Conservation (phyloP, 2,113 vertebrate species). For the Gopherus flavomarginatus region DNA sequence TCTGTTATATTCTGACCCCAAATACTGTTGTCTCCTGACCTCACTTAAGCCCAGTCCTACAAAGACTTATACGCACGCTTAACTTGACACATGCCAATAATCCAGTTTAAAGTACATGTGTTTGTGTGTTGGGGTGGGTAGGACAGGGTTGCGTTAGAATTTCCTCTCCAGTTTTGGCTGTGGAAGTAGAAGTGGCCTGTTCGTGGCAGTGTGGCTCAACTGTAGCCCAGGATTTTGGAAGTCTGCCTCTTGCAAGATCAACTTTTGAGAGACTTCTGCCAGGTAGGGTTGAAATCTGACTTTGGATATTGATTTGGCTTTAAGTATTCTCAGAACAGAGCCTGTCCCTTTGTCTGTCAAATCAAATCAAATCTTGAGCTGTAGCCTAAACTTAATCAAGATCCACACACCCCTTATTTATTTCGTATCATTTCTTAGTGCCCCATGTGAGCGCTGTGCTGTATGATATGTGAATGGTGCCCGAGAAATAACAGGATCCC, state of each 20-base stretch:
- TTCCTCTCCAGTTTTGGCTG: neutral
- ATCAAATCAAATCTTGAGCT: neutral
- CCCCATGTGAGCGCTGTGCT: neutral
- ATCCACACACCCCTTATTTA: neutral
- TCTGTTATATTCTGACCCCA: neutral
- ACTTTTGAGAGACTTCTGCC: neutral
- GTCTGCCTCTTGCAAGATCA: neutral
- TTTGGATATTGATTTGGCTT: neutral
- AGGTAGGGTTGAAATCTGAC: neutral
- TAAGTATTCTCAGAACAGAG: neutral
- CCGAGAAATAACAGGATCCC: neutral
- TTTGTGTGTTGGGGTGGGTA: neutral
- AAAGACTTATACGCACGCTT: neutral
- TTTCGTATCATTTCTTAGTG: neutral
- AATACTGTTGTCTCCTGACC: neutral
- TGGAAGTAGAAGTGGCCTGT: neutral
- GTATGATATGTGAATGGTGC: neutral
- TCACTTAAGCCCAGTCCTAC: neutral
- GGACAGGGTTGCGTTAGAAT: neutral
- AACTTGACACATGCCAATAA: neutral
- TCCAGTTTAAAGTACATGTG: neutral
- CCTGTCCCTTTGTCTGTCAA: neutral
- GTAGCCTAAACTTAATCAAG: neutral
- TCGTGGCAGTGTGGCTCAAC: neutral
- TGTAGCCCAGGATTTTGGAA: neutral